phyloP scores from a whole-genome alignment of 2,797 vertebrate genomes.

The Hirundo rustica region DNA sequence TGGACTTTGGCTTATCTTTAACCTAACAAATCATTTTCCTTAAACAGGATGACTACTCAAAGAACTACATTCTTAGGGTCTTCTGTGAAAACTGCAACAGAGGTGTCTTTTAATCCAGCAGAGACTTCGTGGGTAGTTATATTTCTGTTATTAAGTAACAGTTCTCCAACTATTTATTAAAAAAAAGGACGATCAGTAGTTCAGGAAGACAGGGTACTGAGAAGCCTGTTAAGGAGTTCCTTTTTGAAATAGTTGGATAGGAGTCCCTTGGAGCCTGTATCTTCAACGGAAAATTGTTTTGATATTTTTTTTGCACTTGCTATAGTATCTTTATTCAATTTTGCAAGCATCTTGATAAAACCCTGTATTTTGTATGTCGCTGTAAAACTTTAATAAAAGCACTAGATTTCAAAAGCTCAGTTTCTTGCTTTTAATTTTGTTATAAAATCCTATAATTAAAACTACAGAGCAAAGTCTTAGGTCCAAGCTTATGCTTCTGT shows the following conservation, averaged over 20 bases:
- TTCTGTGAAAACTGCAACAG: neutral
- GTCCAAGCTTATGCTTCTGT: neutral
- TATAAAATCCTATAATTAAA: neutral
- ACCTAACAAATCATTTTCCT: neutral
- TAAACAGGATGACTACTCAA: neutral
- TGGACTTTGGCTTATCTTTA: slow-evolving; percentile 52
- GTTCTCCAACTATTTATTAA: neutral
- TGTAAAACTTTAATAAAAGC: neutral
- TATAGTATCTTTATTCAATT: neutral
- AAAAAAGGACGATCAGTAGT: neutral
- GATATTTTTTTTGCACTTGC: neutral
- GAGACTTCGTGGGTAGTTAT: neutral
- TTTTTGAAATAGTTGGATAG: neutral
- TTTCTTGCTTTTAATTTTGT: neutral
- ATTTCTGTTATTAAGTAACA: neutral
- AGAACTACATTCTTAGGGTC: neutral
- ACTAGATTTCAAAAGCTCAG: neutral
- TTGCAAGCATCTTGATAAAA: neutral
- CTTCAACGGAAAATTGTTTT: neutral
- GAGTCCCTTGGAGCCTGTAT: neutral
- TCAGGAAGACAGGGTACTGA: neutral
- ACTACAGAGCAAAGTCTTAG: neutral
- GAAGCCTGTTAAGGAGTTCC: neutral
- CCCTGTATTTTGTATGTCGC: neutral
- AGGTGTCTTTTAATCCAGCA: neutral